Percentiles rank a stretch among this genome's conserved stretches.
Conservation (phyloP, 1,140 invertebrate species). For the Zaprionus kolodkinae region DNA sequence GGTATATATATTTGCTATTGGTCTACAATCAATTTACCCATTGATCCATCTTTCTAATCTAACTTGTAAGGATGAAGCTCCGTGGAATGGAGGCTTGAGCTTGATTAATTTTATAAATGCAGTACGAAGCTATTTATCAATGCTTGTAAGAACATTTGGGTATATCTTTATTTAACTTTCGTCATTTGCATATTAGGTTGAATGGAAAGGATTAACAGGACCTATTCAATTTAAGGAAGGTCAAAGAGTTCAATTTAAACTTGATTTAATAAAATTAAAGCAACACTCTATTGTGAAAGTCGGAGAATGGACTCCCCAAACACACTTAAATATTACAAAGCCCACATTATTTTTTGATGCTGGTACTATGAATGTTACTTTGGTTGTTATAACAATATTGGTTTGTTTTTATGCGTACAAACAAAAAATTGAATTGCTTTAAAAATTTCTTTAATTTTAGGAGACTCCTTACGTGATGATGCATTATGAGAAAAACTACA, state of each 20-base stretch:
- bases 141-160: neutral
- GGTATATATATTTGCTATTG: slow-evolving; percentile 93
- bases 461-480: slow-evolving; percentile 98
- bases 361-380: slow-evolving; percentile 92
- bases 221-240: slow-evolving; percentile 95
- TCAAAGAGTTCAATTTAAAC: slow-evolving; percentile 91
- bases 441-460: slow-evolving; percentile 85
- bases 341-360: slow-evolving; percentile 93
- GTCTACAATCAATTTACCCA: slow-evolving; percentile 91
- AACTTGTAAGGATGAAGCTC: slow-evolving; percentile 92
- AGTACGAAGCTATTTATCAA: slow-evolving; percentile 85
- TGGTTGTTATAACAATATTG: slow-evolving; percentile 85
- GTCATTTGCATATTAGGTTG: slow-evolving; percentile 52
- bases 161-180: neutral
- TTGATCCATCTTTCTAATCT: slow-evolving; percentile 88
- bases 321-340: slow-evolving; percentile 92
- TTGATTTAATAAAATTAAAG: slow-evolving; percentile 93
- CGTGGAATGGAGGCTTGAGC: slow-evolving; percentile 94
- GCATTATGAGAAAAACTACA: slow-evolving; percentile 91
- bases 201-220: slow-evolving; percentile 92
- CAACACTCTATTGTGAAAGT: slow-evolving; percentile 89
- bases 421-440: neutral
- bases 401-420: slow-evolving; percentile 44
- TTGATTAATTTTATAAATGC: slow-evolving; percentile 96
- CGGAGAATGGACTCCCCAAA: slow-evolving; percentile 91